phyloP scores from a whole-genome alignment of 2,797 vertebrate genomes.

The Scomberomorus guttatus region DNA sequence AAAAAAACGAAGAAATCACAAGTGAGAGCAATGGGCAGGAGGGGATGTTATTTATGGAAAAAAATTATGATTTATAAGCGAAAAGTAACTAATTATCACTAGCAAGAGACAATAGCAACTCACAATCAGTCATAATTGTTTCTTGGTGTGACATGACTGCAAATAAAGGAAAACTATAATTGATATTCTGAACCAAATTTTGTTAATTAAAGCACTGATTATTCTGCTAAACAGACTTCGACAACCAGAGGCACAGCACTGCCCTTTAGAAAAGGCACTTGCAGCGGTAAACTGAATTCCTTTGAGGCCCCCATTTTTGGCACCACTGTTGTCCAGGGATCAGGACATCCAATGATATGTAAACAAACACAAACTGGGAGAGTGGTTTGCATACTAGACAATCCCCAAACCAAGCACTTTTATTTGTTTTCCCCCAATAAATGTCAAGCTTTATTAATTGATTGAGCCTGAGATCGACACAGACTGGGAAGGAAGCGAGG shows the following conservation, averaged over 20 bases:
- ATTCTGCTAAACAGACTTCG: constrained; percentile 80
- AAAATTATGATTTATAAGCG: constrained; percentile 65
- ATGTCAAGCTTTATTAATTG: constrained; percentile 75
- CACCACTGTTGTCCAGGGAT: constrained; percentile 49
- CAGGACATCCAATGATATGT: constrained; percentile 58
- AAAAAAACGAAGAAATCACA: constrained; percentile 45
- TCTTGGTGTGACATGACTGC: constrained; percentile 75
- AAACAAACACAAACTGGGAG: constrained; percentile 64
- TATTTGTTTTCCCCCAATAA: constrained; percentile 69
- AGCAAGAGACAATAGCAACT: constrained; percentile 72
- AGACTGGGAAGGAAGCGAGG: constrained; percentile 11
- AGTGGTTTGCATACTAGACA: constrained; percentile 56
- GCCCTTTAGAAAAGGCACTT: constrained; percentile 79
- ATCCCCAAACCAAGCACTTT: constrained; percentile 45
- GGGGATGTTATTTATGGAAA: constrained; percentile 37
- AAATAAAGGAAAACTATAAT: constrained; percentile 77
- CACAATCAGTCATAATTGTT: constrained; percentile 79
- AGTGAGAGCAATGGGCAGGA: constrained; percentile 44
- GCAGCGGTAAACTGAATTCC: constrained; percentile 65
- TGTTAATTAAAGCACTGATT: constrained; percentile 85
- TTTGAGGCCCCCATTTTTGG: constrained; percentile 59
- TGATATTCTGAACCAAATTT: constrained; percentile 83
- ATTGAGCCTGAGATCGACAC: constrained; percentile 43
- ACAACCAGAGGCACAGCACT: constrained; percentile 73
- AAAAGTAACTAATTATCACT: constrained; percentile 75